These are phyloP conservation scores for Eupithecia exiguata DNA, from an alignment of 2,888 invertebrate genomes.

Conservation along the genomic window DNA sequence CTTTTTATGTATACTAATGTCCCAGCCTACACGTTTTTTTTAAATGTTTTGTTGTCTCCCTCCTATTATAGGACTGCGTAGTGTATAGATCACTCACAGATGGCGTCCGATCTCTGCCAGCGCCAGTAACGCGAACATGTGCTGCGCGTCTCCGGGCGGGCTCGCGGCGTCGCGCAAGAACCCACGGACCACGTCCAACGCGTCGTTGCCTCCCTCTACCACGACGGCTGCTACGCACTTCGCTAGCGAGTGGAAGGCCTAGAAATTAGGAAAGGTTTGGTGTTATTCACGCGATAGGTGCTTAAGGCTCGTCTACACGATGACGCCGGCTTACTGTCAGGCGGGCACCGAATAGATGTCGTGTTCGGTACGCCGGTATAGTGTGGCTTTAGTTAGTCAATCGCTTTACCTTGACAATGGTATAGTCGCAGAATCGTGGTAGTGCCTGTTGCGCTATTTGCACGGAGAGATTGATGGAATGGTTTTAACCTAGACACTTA, in stretches of 20 bases:
- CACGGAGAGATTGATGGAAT: no score
- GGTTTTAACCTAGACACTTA: no score
- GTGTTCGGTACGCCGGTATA: no score
- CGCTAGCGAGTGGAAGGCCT: constrained; percentile 97
- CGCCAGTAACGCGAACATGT: constrained; percentile 96
- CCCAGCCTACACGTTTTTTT: not conserved
- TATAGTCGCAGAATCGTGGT: no score
- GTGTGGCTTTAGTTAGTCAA: no score
- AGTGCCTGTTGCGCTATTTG: no score
- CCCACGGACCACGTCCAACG: constrained; percentile 73
- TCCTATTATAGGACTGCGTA: not conserved
- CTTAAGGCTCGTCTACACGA: not conserved
- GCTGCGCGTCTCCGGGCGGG: constrained; percentile 89
- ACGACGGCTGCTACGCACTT: constrained; percentile 98
- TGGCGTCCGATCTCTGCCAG: constrained; percentile 98
- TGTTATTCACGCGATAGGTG: not conserved
- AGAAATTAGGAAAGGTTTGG: not conserved
- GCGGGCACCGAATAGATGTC: no score
- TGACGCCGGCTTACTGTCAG: no score
- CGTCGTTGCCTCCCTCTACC: constrained; percentile 87
- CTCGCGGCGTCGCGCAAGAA: constrained; percentile 88
- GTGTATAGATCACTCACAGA: constrained; percentile 86
- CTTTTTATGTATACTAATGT: not conserved
- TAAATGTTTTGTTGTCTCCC: no score
- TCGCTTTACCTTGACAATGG: no score